Base-by-base conservation (phyloP, 2,113 vertebrate species). In the Pimephales promelas region DNA sequence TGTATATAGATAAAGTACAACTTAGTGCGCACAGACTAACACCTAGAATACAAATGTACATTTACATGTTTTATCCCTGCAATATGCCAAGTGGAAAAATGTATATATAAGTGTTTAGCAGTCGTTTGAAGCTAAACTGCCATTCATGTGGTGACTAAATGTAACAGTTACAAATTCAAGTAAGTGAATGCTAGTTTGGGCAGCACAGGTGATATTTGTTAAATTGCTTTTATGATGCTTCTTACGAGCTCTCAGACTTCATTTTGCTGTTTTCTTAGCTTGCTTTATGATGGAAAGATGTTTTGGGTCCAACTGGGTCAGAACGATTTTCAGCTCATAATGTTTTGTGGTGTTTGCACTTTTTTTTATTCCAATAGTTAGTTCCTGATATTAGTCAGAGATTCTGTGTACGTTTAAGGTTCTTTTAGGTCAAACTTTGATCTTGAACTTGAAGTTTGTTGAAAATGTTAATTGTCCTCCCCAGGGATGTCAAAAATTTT, bases 241-340 rank as follows among this genome's bases (percentile, higher is more conserved):
- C 31, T 40, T 68, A 36, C 64, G 20, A 20, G 31, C 10, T 66
- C 31, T 36, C 31, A 36, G 31, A 20, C 18, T 64, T 64, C 14
- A 64, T 18, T 22, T 68, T 68, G 64, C 64, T 20, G 3, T 22
- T 9, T 68, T 68, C 64, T 54, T 68, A 68, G 31, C 64, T 68
- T 68, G 34, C 22, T 70, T 70, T 10, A 2, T n/a, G 64, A 68
- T 40, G 71, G 71, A 74, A 74, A 74, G 24, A 31, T 74, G 45
- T 52, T 49, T 74, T 5, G 13, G 7, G n/a, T 28, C 71, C 71
- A 74, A 74, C 43, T 49, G 43, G n/a, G 45, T 49, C 71, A 74
- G 43, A 28, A 49, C 16, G 14, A 74, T 74, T 74, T 74, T 74
- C 71, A 74, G 71, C 24, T 20, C 43, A 20, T 49, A 74, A 31